Evolutionary conservation across 1,140 invertebrate genomes (phyloP).

Genomic region (Hylaeus volcanicus): DNA sequence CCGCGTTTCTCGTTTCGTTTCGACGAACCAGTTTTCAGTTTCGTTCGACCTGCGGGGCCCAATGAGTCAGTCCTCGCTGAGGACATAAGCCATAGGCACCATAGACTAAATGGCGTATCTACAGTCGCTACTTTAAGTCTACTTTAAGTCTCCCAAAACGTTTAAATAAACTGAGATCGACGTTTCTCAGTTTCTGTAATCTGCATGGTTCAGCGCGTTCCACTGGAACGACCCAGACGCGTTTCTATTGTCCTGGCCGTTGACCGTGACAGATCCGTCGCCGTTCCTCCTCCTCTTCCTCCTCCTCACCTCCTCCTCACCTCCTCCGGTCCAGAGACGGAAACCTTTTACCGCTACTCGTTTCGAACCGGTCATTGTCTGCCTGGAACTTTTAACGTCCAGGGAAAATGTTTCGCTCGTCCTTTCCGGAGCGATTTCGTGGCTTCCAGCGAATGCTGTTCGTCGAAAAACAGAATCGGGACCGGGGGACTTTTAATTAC

Average conservation of each 20-base stretch:
- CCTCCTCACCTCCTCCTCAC: neutral
- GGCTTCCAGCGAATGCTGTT: too few species aligned
- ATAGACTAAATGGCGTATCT: too few species aligned
- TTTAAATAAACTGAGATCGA: too few species aligned
- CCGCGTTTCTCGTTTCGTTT: slow-evolving; percentile 33
- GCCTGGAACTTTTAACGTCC: slow-evolving; percentile 15
- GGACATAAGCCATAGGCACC: too few species aligned
- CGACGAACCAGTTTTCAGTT: slow-evolving; percentile 18
- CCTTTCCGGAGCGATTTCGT: slow-evolving; percentile 6
- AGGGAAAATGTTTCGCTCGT: slow-evolving; percentile 6
- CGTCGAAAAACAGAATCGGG: neutral
- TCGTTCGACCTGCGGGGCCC: neutral
- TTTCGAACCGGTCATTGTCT: slow-evolving; percentile 24
- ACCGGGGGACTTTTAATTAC: too few species aligned
- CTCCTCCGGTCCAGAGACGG: too few species aligned
- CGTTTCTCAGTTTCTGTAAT: too few species aligned
- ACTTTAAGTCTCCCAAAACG: too few species aligned
- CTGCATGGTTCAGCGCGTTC: slow-evolving; percentile 7
- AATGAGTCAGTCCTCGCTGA: neutral
- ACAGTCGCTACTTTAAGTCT: too few species aligned
- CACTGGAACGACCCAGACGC: slow-evolving; percentile 19
- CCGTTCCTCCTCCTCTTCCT: neutral
- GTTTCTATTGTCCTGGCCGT: slow-evolving; percentile 43
- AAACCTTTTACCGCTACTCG: slow-evolving; percentile 33
- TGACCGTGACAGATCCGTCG: slow-evolving; percentile 39